These are phyloP conservation scores for Fulica atra DNA, from an alignment of 2,113 vertebrate species.

Conservation along the genomic window DNA sequence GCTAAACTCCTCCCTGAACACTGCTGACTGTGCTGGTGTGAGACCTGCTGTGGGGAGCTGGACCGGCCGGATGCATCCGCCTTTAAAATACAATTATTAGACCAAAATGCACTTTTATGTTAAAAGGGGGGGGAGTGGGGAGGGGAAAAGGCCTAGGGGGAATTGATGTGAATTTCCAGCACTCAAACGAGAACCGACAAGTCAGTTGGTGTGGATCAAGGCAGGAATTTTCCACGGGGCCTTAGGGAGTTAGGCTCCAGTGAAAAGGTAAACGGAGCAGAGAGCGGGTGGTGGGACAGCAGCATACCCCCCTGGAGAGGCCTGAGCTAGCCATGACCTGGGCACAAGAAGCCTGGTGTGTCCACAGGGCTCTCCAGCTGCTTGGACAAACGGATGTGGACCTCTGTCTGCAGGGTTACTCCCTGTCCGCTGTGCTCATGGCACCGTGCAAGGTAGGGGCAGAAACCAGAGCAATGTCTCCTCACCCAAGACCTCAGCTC, in stretches of 20 bases:
- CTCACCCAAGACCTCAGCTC: background rate
- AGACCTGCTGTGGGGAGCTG: background rate
- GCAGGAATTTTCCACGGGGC: slow-evolving; percentile 6
- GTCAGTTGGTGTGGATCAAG: background rate
- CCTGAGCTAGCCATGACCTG: rapidly evolving
- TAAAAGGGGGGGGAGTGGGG: rapidly evolving
- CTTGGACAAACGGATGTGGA: rapidly evolving
- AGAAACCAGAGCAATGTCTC: background rate
- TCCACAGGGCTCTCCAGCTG: background rate
- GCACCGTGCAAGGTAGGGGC: rapidly evolving
- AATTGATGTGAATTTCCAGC: background rate
- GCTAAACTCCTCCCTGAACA: background rate
- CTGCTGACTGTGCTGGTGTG: rapidly evolving
- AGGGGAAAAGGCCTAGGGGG: background rate
- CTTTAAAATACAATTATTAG: background rate
- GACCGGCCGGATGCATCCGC: background rate
- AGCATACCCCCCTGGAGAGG: background rate
- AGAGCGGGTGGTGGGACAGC: background rate
- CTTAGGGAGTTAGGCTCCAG: background rate
- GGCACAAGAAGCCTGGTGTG: background rate
- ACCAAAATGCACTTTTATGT: background rate
- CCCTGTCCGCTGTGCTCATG: rapidly evolving
- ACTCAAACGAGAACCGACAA: background rate
- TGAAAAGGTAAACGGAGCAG: background rate
- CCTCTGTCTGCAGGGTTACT: background rate